A percentile compares a stretch with the other conserved stretches of the same genome.
These are phyloP conservation scores for Montipora capricornis DNA, from an alignment of 64 coral and sea anemone species.

Conservation along the genomic window DNA sequence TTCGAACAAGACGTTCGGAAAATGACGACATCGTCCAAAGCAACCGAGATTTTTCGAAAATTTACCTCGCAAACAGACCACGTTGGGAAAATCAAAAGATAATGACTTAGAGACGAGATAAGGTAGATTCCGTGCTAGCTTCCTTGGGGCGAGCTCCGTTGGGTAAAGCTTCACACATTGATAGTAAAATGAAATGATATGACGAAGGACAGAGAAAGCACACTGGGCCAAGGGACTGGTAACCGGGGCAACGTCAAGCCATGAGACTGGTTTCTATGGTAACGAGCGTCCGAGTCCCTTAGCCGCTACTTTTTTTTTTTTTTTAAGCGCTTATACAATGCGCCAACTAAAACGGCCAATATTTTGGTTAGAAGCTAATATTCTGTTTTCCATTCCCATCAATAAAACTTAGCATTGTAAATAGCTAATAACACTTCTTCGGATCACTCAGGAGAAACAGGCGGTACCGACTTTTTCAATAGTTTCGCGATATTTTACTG, in stretches of 20 bases:
- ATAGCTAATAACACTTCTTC: slow-evolving; percentile 2
- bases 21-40: slow-evolving; percentile 46
- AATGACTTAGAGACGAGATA: neutral
- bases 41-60: slow-evolving; percentile 30
- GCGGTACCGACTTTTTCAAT: neutral
- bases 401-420: slow-evolving; percentile 1
- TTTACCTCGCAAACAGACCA: neutral
- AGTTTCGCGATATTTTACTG: neutral
- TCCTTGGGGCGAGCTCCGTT: neutral
- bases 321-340: too few species aligned
- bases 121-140: slow-evolving; percentile 1
- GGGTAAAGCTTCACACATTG: slow-evolving; percentile 19
- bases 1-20: slow-evolving; percentile 28
- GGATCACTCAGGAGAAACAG: neutral
- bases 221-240: slow-evolving; percentile 34
- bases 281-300: slow-evolving; percentile 35
- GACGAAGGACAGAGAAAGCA: slow-evolving; percentile 34
- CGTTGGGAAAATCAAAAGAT: neutral
- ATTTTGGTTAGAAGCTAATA: slow-evolving; percentile 40
- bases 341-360: slow-evolving; percentile 46
- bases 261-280: slow-evolving; percentile 33
- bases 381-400: slow-evolving; percentile 30
- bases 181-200: slow-evolving; percentile 46
- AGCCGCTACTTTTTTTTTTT: neutral
- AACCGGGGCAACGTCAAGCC: slow-evolving; percentile 56